Conservation (phyloP, 1,140 invertebrate genomes). For the Lepidostoma basale region DNA sequence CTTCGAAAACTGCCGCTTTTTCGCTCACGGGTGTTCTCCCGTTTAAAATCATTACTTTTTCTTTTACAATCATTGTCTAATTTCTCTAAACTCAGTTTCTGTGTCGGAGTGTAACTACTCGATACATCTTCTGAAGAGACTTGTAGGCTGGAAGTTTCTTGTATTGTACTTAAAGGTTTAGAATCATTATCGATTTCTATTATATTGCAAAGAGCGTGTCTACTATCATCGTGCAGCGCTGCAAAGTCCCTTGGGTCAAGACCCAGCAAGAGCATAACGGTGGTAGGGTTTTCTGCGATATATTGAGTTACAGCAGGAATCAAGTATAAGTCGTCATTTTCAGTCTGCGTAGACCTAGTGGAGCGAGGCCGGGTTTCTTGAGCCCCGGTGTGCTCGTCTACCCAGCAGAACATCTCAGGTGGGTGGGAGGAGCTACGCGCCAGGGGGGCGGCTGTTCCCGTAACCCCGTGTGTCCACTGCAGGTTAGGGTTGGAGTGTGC, state of each 20-base stretch:
- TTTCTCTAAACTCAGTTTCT: slow-evolving; percentile 42
- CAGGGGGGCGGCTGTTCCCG: slow-evolving; percentile 59
- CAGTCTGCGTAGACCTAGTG: slow-evolving; percentile 57
- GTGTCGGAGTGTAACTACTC: slow-evolving; percentile 33
- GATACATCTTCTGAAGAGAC: slow-evolving; percentile 41
- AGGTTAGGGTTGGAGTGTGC: slow-evolving; percentile 75
- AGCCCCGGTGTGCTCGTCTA: slow-evolving; percentile 52
- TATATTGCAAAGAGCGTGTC: slow-evolving; percentile 37
- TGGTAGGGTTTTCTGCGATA: slow-evolving; percentile 60
- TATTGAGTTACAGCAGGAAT: slow-evolving; percentile 59
- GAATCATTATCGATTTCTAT: slow-evolving; percentile 39
- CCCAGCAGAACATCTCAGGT: slow-evolving; percentile 79
- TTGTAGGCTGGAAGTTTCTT: slow-evolving; percentile 43
- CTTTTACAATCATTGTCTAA: slow-evolving; percentile 38
- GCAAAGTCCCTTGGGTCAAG: slow-evolving; percentile 51
- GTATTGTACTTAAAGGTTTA: slow-evolving; percentile 43
- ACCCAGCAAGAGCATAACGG: slow-evolving; percentile 58
- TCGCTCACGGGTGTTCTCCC: slow-evolving; percentile 51
- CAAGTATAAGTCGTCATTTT: slow-evolving; percentile 50
- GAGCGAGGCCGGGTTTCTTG: slow-evolving; percentile 47
- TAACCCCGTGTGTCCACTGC: slow-evolving; percentile 53
- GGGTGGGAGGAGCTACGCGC: slow-evolving; percentile 80
- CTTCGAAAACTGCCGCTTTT: slow-evolving; percentile 51
- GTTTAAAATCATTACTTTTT: slow-evolving; percentile 45
- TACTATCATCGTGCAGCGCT: slow-evolving; percentile 28